Evolutionary conservation across 2,113 vertebrate species (phyloP).

Genomic region (Grammomys surdaster): DNA sequence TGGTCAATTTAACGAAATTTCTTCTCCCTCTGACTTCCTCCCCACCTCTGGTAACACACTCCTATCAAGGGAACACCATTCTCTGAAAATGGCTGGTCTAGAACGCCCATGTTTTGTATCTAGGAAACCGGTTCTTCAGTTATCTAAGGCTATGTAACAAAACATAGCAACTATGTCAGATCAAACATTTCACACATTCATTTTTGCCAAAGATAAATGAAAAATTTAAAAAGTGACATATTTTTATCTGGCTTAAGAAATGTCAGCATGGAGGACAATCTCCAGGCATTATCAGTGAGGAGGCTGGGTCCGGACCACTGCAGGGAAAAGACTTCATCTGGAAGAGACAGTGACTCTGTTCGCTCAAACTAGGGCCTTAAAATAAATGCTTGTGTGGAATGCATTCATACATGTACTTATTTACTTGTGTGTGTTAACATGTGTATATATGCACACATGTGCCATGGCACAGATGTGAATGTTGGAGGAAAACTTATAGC

Average conservation of each 20-base stretch:
- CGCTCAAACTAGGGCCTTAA: conserved; percentile 44
- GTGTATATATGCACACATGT: not conserved
- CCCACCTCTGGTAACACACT: not conserved
- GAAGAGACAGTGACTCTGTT: not conserved
- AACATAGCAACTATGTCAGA: not conserved
- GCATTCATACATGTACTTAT: not conserved
- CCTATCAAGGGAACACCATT: not conserved
- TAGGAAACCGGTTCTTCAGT: conserved; percentile 7
- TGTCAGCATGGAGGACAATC: not conserved
- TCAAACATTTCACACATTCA: not conserved
- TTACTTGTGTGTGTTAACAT: not conserved
- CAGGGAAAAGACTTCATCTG: not conserved
- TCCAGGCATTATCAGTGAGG: not conserved
- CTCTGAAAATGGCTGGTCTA: not conserved
- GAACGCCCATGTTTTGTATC: not conserved
- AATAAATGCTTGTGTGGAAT: conserved; percentile 22
- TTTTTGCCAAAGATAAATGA: conserved; percentile 46
- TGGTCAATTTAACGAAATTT: not conserved
- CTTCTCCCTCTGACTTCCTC: not conserved
- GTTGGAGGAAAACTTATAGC: not conserved
- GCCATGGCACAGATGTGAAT: not conserved
- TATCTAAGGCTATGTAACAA: not conserved
- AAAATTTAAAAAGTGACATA: not conserved
- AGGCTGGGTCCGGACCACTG: not conserved
- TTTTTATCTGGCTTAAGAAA: conserved; percentile 69